Conservation (phyloP, 2,113 vertebrate species). For the Emydocephalus ijimae region DNA sequence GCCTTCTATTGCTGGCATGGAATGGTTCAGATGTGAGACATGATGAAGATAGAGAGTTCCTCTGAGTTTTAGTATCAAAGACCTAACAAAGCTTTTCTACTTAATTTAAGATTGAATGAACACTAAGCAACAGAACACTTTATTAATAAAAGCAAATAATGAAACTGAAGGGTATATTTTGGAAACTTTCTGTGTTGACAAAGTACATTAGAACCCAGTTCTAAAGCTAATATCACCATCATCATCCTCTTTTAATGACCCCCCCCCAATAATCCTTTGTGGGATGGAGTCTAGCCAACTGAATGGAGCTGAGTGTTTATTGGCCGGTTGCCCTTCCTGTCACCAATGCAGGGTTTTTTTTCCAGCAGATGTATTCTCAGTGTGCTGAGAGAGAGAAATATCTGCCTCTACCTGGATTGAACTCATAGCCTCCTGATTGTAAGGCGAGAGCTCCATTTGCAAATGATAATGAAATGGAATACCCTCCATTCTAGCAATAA, state of each 20-base stretch:
- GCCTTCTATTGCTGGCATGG: not conserved
- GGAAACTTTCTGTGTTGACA: not conserved
- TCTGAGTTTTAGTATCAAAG: not conserved
- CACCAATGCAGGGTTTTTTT: no score
- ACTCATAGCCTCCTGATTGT: no score
- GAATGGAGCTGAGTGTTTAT: no score
- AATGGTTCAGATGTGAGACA: not conserved
- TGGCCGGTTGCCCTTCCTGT: no score
- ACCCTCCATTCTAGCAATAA: not conserved
- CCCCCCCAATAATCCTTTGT: no score
- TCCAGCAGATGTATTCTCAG: no score
- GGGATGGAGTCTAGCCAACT: no score
- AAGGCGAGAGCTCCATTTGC: no score
- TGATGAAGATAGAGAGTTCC: not conserved
- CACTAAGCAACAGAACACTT: not conserved
- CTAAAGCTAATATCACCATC: not conserved
- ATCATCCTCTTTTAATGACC: no score
- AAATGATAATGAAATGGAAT: not conserved
- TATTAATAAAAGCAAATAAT: not conserved
- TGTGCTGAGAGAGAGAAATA: no score
- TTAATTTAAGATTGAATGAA: not conserved
- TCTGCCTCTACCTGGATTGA: no score
- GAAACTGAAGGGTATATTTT: not conserved
- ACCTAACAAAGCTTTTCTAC: not conserved
- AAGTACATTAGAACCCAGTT: not conserved